Base-by-base conservation (phyloP, 2,797 vertebrate species). In the Gymnocypris eckloni region DNA sequence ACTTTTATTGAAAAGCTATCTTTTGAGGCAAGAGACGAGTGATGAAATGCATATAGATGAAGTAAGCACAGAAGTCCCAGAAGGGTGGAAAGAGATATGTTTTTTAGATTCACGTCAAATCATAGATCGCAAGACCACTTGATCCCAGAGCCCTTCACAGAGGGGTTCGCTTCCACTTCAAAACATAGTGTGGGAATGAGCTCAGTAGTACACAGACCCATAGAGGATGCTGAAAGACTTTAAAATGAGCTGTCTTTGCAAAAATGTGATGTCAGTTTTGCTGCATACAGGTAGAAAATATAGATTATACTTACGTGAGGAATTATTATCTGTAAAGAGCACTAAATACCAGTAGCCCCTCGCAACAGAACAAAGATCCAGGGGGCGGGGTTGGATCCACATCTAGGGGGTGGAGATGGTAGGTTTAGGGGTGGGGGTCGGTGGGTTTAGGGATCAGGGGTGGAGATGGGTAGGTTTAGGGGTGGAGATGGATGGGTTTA, bases 1-100 rank as follows among this genome's bases (percentile, higher is more conserved):
- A 85, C 61, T 45, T 82, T 82, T 56, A 82, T 64, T 39, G 66
- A 82, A 87, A 87, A 78, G 78, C 64, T 61, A 64, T 59, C 7
- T 75, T 67, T 70, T n/a, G 41, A 54, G 71, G 78, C 41, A 50
- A 70, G n/a, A 85, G 9, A 52, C 54, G 10, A 77, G 82, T 25
- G 64, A 84, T 73, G 48, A 87, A 81, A 45, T 48, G 18, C 48
- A 59, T 20, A 48, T 10, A 59, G n/a, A 70, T n/a, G 11, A 61
- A 41, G 83, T 59, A n/a, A 56, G 28, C n/a, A 69, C 37, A 20
- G 6, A 45, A 77, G 61, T 77, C 33, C 59, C 72, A 25, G 37
- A 25, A 16, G n/a, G 16, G 20, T 75, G 64, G 28, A 77, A 52
- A 71, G 50, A 61, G 61, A 84, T 41, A 9, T 20, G 10, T 73